These are phyloP conservation scores for Drosophila algonquin DNA, from an alignment of 2,888 invertebrate genomes.

Conservation along the genomic window DNA sequence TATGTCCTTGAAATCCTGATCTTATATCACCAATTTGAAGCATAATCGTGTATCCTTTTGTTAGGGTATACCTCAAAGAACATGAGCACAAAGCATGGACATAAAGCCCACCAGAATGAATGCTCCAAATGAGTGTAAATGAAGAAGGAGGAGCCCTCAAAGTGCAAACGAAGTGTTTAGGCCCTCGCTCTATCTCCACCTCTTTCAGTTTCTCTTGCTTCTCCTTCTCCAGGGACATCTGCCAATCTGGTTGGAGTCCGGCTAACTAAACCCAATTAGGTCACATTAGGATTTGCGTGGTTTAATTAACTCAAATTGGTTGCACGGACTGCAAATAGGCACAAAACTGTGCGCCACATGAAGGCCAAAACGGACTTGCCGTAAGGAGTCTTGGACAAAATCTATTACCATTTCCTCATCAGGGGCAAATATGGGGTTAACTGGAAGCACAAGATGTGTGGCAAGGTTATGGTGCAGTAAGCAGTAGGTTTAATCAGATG, in stretches of 20 bases:
- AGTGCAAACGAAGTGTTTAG: conserved; percentile 35
- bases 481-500: neutral
- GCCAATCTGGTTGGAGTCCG: conserved; percentile 40
- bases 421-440: conserved; percentile 21
- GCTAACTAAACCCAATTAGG: conserved; percentile 62
- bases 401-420: conserved; percentile 25
- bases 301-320: conserved; percentile 74
- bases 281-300: conserved; percentile 73
- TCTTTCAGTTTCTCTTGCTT: too few relatives aligned
- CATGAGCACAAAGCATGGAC: conserved; percentile 24
- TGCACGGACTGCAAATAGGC: conserved; percentile 43
- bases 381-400: conserved; percentile 7
- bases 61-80: neutral
- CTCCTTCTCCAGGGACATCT: conserved; percentile 40
- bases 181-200: neutral
- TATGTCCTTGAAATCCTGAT: neutral
- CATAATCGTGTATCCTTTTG: neutral
- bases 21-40: too few relatives aligned
- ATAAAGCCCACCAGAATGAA: conserved; percentile 41
- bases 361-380: neutral
- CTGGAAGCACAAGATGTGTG: neutral
- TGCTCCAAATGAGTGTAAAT: conserved; percentile 39
- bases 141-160: conserved; percentile 39
- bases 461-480: neutral
- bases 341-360: neutral